Evolutionary conservation across 2,797 vertebrate genomes (phyloP).

Genomic region (Dromococcyx pavoninus): DNA sequence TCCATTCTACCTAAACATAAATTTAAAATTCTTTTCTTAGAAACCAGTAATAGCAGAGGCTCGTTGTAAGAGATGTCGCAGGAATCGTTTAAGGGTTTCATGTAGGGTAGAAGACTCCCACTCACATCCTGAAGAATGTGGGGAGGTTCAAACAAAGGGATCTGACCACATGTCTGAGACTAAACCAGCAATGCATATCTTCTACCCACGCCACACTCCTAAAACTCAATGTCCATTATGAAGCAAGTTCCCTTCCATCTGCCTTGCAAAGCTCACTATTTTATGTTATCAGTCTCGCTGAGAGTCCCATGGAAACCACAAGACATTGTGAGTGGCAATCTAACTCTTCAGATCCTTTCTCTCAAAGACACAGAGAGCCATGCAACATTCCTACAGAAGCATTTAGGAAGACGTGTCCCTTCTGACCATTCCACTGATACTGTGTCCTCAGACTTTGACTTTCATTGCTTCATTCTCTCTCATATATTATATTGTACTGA

Average conservation of each 20-base stretch:
- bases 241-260: background rate
- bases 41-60: background rate
- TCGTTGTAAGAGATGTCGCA: background rate
- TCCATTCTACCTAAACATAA: background rate
- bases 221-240: background rate
- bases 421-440: background rate
- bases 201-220: background rate
- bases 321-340: background rate
- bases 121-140: conserved; percentile 51
- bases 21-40: background rate
- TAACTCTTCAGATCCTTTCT: background rate
- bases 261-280: background rate
- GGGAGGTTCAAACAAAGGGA: conserved; percentile 34
- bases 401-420: background rate
- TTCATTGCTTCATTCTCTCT: background rate
- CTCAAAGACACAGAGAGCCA: background rate
- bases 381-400: background rate
- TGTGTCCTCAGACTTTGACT: background rate
- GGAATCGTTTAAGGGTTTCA: background rate
- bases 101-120: conserved; percentile 23
- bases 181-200: conserved; percentile 2
- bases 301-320: background rate
- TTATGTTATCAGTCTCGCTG: background rate
- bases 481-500: background rate
- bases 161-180: conserved; percentile 32